These are phyloP conservation scores for Conops quadrifasciatus DNA, from an alignment of 2,888 invertebrate species.

Conservation along the genomic window DNA sequence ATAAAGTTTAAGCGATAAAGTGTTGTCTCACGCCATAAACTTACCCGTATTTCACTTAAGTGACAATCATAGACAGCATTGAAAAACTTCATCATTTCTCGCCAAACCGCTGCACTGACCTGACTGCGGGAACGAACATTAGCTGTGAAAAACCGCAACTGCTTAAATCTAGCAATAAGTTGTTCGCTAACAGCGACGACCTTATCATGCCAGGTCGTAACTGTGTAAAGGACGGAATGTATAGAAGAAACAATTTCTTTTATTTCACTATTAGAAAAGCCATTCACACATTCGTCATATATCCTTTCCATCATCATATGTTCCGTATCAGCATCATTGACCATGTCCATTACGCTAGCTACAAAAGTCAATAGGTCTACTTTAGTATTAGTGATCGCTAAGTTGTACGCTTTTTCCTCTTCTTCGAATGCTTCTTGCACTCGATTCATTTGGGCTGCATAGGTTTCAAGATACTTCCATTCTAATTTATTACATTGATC, in stretches of 20 bases:
- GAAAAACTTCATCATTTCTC: conserved; percentile 51
- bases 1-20: too few relatives aligned
- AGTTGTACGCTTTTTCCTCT: conserved; percentile 35
- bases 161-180: conserved; percentile 48
- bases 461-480: conserved; percentile 68
- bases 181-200: conserved; percentile 43
- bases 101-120: conserved; percentile 42
- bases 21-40: conserved; percentile 21
- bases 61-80: conserved; percentile 60
- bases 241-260: conserved; percentile 44
- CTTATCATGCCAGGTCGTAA: conserved; percentile 55
- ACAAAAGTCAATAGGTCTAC: conserved; percentile 42
- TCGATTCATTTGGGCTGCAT: conserved; percentile 48
- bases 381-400: conserved; percentile 7
- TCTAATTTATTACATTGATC: conserved; percentile 68
- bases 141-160: conserved; percentile 49
- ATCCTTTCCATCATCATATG: conserved; percentile 52
- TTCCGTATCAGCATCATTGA: conserved; percentile 20
- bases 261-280: conserved; percentile 42
- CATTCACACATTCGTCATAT: conserved; percentile 49
- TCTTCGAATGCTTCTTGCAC: conserved; percentile 46
- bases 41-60: conserved; percentile 55
- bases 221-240: conserved; percentile 47
- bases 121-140: conserved; percentile 51
- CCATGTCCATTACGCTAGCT: conserved; percentile 44